These are phyloP conservation scores for Paramacrobiotus metropolitanus DNA, from an alignment of 1,140 invertebrate genomes.

Conservation along the genomic window DNA sequence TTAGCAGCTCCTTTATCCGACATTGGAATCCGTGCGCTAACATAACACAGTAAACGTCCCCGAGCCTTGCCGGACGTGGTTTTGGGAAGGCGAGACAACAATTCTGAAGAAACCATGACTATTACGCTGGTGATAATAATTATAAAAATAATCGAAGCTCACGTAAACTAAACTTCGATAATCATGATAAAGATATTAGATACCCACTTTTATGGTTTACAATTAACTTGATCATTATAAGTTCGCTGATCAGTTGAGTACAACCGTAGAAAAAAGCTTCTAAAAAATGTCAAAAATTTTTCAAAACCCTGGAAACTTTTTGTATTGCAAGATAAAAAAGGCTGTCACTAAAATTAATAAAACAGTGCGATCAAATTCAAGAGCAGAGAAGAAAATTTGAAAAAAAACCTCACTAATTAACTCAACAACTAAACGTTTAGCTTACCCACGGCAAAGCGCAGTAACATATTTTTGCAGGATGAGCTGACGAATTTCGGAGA, in stretches of 20 bases:
- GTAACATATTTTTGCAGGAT: background rate
- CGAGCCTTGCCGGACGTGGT: background rate
- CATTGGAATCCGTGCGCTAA: background rate
- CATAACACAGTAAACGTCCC: background rate
- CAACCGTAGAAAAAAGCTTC: too few species aligned
- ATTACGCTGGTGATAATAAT: background rate
- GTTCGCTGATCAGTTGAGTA: too few species aligned
- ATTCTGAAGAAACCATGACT: background rate
- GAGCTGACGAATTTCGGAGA: background rate
- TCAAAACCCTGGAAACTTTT: too few species aligned
- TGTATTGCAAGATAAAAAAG: too few species aligned
- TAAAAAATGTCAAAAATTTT: too few species aligned
- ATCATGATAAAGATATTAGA: too few species aligned
- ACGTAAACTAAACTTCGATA: background rate
- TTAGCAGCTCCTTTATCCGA: conserved; percentile 1
- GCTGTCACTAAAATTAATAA: too few species aligned
- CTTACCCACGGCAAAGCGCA: background rate
- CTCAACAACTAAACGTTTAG: background rate
- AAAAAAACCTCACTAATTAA: background rate
- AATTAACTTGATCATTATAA: too few species aligned
- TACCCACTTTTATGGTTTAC: too few species aligned
- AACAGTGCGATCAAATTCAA: too few species aligned
- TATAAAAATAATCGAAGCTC: too few species aligned
- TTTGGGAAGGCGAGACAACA: background rate
- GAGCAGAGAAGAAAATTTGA: background rate